Percentiles rank a stretch among this genome's conserved stretches.
Evolutionary conservation across 1,140 invertebrate species (phyloP).

Genomic region (Tetragnatha versicolor): DNA sequence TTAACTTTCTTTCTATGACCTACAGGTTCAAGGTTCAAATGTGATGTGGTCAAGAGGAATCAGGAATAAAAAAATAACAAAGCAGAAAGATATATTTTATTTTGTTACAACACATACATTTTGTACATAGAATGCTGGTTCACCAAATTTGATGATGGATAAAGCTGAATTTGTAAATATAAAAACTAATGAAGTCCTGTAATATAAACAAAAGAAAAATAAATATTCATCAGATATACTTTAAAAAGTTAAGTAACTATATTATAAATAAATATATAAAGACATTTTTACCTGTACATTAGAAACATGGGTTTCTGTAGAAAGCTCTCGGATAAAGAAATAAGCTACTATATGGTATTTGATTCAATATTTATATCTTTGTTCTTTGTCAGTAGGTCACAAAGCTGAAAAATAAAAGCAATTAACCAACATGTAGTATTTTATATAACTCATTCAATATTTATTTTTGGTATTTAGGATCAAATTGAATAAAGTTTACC

Average conservation of each 20-base stretch:
- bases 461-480: too few relatives aligned
- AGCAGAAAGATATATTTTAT: constrained; percentile 18
- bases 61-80: too few relatives aligned
- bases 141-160: constrained; percentile 7
- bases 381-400: constrained; percentile 67
- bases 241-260: not conserved
- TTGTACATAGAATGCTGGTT: constrained; percentile 16
- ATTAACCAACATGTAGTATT: too few relatives aligned
- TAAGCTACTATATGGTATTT: not conserved
- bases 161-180: not conserved
- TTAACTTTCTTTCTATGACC: too few relatives aligned
- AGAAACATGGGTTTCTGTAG: constrained; percentile 14
- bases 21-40: too few relatives aligned
- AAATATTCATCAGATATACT: not conserved
- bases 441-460: too few relatives aligned
- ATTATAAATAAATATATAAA: not conserved
- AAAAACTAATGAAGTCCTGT: constrained; percentile 9
- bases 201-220: not conserved
- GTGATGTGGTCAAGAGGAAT: too few relatives aligned
- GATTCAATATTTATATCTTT: constrained; percentile 63
- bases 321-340: constrained; percentile 22
- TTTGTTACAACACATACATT: constrained; percentile 13
- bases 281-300: constrained; percentile 7
- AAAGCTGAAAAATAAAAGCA: constrained; percentile 59
- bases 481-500: too few relatives aligned